Percentiles rank a stretch among this genome's conserved stretches.
phyloP scores from a whole-genome alignment of 2,888 invertebrate genomes.

The Chrysina gloriosa region DNA sequence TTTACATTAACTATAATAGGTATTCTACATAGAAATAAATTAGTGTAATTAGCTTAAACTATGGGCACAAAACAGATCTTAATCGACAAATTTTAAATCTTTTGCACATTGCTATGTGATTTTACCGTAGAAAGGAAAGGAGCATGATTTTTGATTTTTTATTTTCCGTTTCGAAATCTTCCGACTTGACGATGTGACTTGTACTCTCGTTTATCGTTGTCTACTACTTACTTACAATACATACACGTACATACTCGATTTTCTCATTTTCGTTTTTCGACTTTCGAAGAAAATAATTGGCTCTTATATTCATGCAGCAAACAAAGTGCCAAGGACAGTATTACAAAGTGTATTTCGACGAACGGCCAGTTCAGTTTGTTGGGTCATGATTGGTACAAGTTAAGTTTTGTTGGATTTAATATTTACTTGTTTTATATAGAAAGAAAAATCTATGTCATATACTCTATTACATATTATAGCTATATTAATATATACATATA shows the following conservation, averaged over 20 bases:
- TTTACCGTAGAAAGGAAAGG: slow-evolving; percentile 15
- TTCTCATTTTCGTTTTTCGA: slow-evolving; percentile 24
- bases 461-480: slow-evolving; percentile 64
- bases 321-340: slow-evolving; percentile 64
- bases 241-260: slow-evolving; percentile 19
- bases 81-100: slow-evolving; percentile 58
- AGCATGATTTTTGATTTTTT: too few relatives aligned
- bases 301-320: slow-evolving; percentile 44
- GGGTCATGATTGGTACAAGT: slow-evolving; percentile 46
- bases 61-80: slow-evolving; percentile 66
- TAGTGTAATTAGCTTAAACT: slow-evolving; percentile 65
- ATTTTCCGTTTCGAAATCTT: too few relatives aligned
- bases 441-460: slow-evolving; percentile 60
- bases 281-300: slow-evolving; percentile 30
- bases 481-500: slow-evolving; percentile 59
- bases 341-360: slow-evolving; percentile 56
- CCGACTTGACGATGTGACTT: too few relatives aligned
- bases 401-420: slow-evolving; percentile 46
- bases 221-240: too few relatives aligned
- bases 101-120: slow-evolving; percentile 55
- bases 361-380: slow-evolving; percentile 62
- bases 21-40: slow-evolving; percentile 55
- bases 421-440: slow-evolving; percentile 43
- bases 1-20: slow-evolving; percentile 55
- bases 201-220: too few relatives aligned